Percentiles rank a stretch among this genome's conserved stretches.
phyloP scores from a whole-genome alignment of 2,888 invertebrate genomes.

The Drosophila suboccidentalis region DNA sequence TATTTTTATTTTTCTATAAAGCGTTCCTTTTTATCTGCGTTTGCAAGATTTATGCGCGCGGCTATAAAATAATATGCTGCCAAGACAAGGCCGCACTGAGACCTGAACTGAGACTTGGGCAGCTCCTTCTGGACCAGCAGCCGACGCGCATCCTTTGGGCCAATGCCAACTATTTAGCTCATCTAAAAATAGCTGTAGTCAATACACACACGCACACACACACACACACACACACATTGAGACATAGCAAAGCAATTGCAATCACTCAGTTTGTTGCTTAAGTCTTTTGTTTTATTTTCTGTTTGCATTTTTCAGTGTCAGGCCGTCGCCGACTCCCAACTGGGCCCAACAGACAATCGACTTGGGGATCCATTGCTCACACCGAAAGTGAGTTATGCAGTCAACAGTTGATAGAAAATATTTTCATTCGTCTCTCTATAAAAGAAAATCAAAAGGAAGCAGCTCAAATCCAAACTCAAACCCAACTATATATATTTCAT shows the following conservation, averaged over 20 bases:
- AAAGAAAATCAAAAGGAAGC: conserved; percentile 16
- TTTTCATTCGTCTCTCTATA: conserved; percentile 42
- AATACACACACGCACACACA: conserved; percentile 29
- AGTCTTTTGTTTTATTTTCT: conserved; percentile 81
- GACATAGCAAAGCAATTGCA: conserved; percentile 74
- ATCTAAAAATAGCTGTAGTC: conserved; percentile 68
- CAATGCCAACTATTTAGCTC: conserved; percentile 77
- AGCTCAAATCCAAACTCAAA: conserved; percentile 20
- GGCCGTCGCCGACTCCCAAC: conserved; percentile 28
- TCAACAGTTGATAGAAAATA: conserved; percentile 77
- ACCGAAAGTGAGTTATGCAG: conserved; percentile 73
- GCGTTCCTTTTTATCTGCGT: conserved; percentile 80
- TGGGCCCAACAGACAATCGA: conserved; percentile 51
- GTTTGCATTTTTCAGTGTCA: conserved; percentile 81
- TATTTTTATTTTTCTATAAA: conserved; percentile 77
- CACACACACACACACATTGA: conserved; percentile 14
- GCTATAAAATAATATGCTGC: conserved; percentile 81
- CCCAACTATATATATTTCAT: conserved; percentile 24
- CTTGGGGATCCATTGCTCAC: conserved; percentile 57
- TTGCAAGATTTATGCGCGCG: conserved; percentile 80
- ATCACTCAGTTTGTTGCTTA: conserved; percentile 80
- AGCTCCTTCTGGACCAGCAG: conserved; percentile 49
- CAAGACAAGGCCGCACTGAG: conserved; percentile 65
- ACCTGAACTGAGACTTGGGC: conserved; percentile 22
- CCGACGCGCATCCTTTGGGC: conserved; percentile 70